phyloP scores from a whole-genome alignment of 2,888 invertebrate genomes.

The Tetranychus piercei region DNA sequence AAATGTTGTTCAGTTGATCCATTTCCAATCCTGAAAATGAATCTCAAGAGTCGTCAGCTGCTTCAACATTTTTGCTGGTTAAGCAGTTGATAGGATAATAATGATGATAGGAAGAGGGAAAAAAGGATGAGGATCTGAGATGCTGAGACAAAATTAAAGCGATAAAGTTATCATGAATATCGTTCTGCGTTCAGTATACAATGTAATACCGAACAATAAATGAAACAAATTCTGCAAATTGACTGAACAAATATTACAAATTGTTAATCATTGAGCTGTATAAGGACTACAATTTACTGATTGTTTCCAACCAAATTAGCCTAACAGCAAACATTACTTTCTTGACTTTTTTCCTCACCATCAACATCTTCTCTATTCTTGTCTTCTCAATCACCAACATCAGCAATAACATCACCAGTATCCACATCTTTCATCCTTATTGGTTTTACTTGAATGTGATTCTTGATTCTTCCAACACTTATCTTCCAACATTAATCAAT shows the following conservation, averaged over 20 bases:
- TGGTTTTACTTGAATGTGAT: background rate
- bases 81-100: background rate
- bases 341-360: background rate
- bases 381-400: background rate
- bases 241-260: constrained; percentile 3
- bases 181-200: background rate
- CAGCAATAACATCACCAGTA: background rate
- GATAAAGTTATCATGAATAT: background rate
- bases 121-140: background rate
- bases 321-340: background rate
- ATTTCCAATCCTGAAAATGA: background rate
- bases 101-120: constrained; percentile 2
- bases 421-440: background rate
- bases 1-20: background rate
- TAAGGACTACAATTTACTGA: background rate
- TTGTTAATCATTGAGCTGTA: constrained; percentile 5
- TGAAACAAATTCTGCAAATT: constrained; percentile 3
- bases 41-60: background rate
- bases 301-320: background rate
- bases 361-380: background rate
- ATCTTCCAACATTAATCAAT: background rate
- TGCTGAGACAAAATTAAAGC: background rate
- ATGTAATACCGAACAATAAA: background rate
- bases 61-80: background rate
- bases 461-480: background rate